Evolutionary conservation across 2,113 vertebrate genomes (phyloP), one percentile per base, ranked within the genome.

Genomic region (Paradoxurus hermaphroditus): DNA sequence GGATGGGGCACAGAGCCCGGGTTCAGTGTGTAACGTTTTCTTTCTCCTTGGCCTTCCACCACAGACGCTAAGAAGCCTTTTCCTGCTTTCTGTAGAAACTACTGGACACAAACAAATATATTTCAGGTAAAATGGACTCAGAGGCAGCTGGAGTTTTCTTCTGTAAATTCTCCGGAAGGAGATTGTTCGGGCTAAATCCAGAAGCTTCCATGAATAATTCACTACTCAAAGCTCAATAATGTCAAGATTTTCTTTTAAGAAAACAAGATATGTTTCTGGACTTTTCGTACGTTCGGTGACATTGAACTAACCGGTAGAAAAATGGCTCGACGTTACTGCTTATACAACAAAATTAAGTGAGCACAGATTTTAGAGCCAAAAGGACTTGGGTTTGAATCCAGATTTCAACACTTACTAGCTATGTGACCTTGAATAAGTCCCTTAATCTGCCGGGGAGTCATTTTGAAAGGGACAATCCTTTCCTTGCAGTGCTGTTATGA

Each of bases 141-240:
- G 7, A 46, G 1, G 7, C 16, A 77, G 21, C 39, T 93, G 83
- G 29, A 72, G 23, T 90, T 70, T 84, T 87, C 70, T 59, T 94
- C 73, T 44, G 0, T 59, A 84, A 65, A 31, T 85, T 90, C 79
- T 85, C 36, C 49, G 63, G 36, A 90, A 95, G 46, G 29, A 87
- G 46, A 91, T 67, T 62, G 27, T 89, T 63, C 0, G 3, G 70
- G 63, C 70, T 70, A 13, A 41, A 23, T 81, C 68, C 73, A 95
- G 51, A 91, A 85, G 31, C 11, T 25, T 72, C 92, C 23, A 87
- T 88, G 87, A 97, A 95, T 92, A 88, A 97, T 72, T 97, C 84
- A 97, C 75, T 16, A 31, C 18, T 73, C 63, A 84, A 36, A 59
- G 81, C 49, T 94, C 79, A 93, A 67, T 95, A 83, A 87, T 53